A percentile compares a stretch with the other conserved stretches of the same genome.
phyloP scores from a whole-genome alignment of 2,797 vertebrate species.

The Typhlichthys subterraneus region DNA sequence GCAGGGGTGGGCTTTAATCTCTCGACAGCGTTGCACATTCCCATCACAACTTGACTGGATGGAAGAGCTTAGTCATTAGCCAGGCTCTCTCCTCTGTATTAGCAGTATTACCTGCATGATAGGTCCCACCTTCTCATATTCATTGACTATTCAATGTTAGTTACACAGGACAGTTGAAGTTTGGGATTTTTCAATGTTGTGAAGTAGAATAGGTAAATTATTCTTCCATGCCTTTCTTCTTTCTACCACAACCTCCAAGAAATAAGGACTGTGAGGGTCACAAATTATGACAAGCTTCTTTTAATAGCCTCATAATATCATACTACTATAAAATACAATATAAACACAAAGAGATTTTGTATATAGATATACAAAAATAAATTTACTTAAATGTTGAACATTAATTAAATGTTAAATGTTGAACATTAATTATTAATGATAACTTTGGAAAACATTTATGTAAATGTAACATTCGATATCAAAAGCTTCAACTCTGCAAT shows the following conservation, averaged over 20 bases:
- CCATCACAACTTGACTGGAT: conserved; percentile 19
- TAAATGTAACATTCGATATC: too few relatives aligned
- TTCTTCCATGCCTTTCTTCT: too few relatives aligned
- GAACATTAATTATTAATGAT: too few relatives aligned
- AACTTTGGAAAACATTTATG: too few relatives aligned
- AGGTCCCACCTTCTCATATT: too few relatives aligned
- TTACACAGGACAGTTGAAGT: conserved; percentile 5
- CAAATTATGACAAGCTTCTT: too few relatives aligned
- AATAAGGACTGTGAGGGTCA: too few relatives aligned
- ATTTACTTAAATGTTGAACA: not conserved
- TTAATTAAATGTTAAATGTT: too few relatives aligned
- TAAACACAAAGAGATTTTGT: not conserved
- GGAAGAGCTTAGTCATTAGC: not conserved
- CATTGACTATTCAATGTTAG: conserved; percentile 4
- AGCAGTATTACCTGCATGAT: not conserved
- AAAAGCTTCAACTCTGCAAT: too few relatives aligned
- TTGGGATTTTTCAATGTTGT: not conserved
- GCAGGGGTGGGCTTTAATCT: conserved; percentile 46
- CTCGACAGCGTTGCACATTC: conserved; percentile 20
- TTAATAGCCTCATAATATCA: too few relatives aligned
- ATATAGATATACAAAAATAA: not conserved
- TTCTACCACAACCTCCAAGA: too few relatives aligned
- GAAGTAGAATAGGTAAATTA: too few relatives aligned
- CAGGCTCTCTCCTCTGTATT: not conserved
- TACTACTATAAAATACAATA: not conserved